phyloP scores from a whole-genome alignment of 2,113 vertebrate genomes.

The Etia nguti region DNA sequence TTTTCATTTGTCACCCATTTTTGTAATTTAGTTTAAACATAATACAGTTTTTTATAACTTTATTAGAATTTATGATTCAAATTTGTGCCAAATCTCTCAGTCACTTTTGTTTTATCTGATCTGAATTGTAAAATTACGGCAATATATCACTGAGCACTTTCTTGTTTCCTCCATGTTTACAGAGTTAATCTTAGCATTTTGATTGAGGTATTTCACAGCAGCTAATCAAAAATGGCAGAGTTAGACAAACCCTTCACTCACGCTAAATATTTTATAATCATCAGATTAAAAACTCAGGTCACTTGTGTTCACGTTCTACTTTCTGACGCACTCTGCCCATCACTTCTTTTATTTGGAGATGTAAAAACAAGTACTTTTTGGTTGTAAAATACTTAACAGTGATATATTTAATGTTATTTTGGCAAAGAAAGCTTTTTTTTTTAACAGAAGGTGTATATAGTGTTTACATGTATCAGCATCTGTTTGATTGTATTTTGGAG shows the following conservation, averaged over 20 bases:
- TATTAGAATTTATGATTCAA: not conserved
- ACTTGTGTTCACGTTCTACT: not conserved
- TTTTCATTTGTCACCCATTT: not conserved
- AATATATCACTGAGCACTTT: not conserved
- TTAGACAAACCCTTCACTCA: not conserved
- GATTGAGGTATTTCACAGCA: not conserved
- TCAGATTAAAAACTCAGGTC: not conserved
- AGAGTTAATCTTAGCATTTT: not conserved
- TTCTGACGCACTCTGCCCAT: not conserved
- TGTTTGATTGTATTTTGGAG: constrained; percentile 4
- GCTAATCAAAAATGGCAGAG: not conserved
- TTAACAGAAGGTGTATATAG: not conserved
- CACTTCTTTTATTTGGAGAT: not conserved
- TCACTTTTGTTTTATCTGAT: not conserved
- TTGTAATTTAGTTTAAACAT: not conserved
- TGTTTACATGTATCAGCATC: not conserved
- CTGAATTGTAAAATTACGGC: not conserved
- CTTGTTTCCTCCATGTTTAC: not conserved
- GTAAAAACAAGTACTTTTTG: not conserved
- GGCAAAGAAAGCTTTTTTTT: not conserved
- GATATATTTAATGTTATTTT: not conserved
- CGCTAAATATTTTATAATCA: not conserved
- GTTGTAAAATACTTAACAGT: not conserved
- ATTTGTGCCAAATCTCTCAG: not conserved
- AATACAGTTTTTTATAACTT: not conserved